These are phyloP conservation scores for Vombatus ursinus DNA, from an alignment of 2,113 vertebrate genomes.

Conservation along the genomic window DNA sequence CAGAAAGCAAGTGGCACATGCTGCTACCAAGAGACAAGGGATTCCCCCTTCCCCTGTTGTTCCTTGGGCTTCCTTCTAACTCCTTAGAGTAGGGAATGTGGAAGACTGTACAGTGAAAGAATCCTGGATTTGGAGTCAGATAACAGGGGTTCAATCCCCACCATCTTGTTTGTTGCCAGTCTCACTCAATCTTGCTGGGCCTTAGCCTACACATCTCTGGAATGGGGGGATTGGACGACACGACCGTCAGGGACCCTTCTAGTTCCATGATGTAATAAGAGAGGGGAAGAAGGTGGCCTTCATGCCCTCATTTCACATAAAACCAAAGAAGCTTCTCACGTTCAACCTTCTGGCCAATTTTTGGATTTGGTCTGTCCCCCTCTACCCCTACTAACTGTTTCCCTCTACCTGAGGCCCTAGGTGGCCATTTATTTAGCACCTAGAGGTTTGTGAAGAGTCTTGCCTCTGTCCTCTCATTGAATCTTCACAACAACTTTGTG, in stretches of 20 bases:
- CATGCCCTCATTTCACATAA: not conserved
- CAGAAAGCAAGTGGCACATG: constrained; percentile 34
- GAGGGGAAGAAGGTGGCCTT: not conserved
- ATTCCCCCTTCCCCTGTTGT: not conserved
- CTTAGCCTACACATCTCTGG: constrained; percentile 24
- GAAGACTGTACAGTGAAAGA: not conserved
- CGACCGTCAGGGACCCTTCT: not conserved
- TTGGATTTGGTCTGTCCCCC: too few species aligned
- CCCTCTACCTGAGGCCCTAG: not conserved
- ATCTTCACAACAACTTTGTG: not conserved
- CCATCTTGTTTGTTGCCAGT: not conserved
- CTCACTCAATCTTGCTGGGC: not conserved
- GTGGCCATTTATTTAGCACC: not conserved
- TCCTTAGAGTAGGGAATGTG: not conserved
- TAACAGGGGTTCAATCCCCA: not conserved
- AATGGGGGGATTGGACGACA: not conserved
- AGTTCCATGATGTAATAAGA: not conserved
- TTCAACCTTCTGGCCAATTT: not conserved
- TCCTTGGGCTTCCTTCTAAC: constrained; percentile 18
- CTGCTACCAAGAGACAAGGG: not conserved
- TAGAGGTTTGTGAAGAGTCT: not conserved
- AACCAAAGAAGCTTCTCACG: not conserved
- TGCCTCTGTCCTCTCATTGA: not conserved
- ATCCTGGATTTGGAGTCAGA: not conserved
- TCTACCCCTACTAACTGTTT: not conserved